Base-by-base conservation (phyloP, 1,140 invertebrate species). In the Macrobrachium nipponense region DNA sequence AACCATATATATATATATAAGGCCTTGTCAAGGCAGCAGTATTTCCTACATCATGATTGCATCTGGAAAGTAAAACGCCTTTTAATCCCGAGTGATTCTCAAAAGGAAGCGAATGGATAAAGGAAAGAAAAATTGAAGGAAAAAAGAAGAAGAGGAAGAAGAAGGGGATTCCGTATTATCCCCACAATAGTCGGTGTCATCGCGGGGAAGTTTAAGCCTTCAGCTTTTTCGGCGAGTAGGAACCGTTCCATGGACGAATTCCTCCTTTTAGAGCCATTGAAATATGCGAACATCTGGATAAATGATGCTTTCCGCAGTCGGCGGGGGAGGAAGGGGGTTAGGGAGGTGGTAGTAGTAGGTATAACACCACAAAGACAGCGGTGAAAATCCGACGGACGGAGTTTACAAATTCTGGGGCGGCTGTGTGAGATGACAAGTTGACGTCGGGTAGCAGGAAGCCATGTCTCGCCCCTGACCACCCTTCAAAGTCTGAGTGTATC, bases 291-390 rank as follows among this genome's bases (percentile, higher is more conserved):
- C 83, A 78, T 86, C 83, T 66, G n/a, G 61, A 70, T 86, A 86
- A 86, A 86, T 86, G 70, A 86, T 86, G 83, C 76, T 86, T 86
- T 78, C 83, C 83, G 75, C 83, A 60, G 62, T 44, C 61, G 44
- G 61, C 4, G 27, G 27, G 4, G 1, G 27, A 4, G 27, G 27
- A 4, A 2, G 27, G 27, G 27, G 27, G 27, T 1, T 2, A 36
- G 27, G 27, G 27, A 36, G 27, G 4, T 36, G 4, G 27, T 36
- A 36, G 27, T 36, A 36, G 27, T 36, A 36, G 27, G 27, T 36
- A 36, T 64, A 77, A 84, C 61, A 84, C 27, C 61, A 84, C 27
- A 36, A 78, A 68, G 75, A 44, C 75, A 23, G 64, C 15, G 76
- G 61, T 68, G 36, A 80, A 51, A 68, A 18, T 64, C 73, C 27